Base-by-base conservation (phyloP, 2,888 invertebrate genomes). In the Agrenia bidenticulata region DNA sequence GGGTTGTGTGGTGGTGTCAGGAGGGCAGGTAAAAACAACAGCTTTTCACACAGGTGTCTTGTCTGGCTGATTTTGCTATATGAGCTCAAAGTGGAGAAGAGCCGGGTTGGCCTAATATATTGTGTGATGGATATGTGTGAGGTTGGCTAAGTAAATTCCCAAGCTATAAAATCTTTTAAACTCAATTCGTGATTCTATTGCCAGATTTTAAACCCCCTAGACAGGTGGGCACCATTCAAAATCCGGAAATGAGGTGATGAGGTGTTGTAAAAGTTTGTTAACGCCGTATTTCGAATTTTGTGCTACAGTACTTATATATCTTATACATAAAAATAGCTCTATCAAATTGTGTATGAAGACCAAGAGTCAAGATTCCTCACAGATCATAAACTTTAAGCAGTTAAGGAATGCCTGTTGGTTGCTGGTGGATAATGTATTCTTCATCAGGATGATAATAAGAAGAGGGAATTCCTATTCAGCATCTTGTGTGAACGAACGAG, bases 401-500 rank as follows among this genome's bases (percentile, higher is more conserved):
- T 32, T 32, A 11, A 32, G 32, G 32, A 32, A 32, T 32, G 4
- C 11, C 11, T 32, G 32, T 32, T 7, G 32, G 32, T 32, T 7
- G 11, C 32, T 7, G 4, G 11, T 32, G 32, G 32, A 32, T 32
- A 32, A 32, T 32, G 32, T 51, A 24, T 51, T 51, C 17, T 13
- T 21, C 51, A 51, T 2, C 13, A 51, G 7, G 21, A 51, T 51
- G 23, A 51, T 51, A 11, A 51, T 11, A 23, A 11, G 51, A 24
- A 51, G 15, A 24, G 51, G 24, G 15, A 58, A 59, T 63, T 32
- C 32, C 11, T 11, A 32, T 32, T 32, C 32, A 32, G 32, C 32
- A 32, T 32, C 32, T 32, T 32, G 32, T 32, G 61, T 63, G 61
- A 61, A 64, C 58, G 68, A 67, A 67, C 56, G 55, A 67, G 67